phyloP scores from a whole-genome alignment of 2,113 vertebrate species.

The Nyctibius bracteatus region DNA sequence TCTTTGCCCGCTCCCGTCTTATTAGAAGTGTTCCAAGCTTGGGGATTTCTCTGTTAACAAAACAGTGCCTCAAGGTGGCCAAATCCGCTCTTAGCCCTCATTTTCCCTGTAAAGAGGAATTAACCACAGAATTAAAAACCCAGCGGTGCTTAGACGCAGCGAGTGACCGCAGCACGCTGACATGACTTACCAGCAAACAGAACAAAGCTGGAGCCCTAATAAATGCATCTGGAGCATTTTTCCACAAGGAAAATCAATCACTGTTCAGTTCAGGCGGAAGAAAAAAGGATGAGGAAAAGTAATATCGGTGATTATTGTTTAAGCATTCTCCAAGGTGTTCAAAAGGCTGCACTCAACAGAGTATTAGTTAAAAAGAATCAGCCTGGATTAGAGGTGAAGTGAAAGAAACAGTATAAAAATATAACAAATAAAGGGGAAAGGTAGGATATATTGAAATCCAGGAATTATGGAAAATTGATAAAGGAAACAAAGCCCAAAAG shows the following conservation, averaged over 20 bases:
- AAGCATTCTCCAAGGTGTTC: background rate
- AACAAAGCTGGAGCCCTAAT: background rate
- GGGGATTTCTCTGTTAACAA: no score
- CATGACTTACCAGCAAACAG: background rate
- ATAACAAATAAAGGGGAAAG: background rate
- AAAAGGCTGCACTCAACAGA: background rate
- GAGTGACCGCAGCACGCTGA: accelerated
- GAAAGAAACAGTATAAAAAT: background rate
- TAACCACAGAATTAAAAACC: accelerated
- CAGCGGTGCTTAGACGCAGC: accelerated
- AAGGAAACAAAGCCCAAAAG: background rate
- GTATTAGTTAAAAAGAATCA: background rate
- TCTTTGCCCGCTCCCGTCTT: background rate
- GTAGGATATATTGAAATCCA: background rate
- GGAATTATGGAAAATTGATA: background rate
- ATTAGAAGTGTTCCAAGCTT: background rate
- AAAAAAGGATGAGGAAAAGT: background rate
- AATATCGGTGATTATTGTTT: background rate
- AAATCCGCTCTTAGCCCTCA: accelerated
- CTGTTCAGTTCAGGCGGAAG: accelerated
- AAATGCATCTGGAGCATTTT: background rate
- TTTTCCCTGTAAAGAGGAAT: background rate
- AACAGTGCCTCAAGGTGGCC: background rate
- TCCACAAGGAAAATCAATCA: background rate
- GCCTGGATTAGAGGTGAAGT: background rate